Conservation (phyloP, 2,113 vertebrate species). For the Pteropus alecto region DNA sequence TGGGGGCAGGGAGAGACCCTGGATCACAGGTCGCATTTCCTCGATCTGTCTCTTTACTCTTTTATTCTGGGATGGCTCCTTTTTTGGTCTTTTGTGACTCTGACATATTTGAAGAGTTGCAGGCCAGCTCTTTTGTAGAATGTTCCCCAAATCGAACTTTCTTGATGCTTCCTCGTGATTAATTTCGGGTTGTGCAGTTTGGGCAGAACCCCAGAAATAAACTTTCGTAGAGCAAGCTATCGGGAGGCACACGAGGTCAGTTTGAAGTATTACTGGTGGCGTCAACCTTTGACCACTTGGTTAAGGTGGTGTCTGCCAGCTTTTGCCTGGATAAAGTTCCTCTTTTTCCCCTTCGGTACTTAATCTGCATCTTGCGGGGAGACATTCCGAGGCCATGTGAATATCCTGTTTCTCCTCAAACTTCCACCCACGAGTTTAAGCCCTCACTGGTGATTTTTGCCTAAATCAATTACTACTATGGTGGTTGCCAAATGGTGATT, state of each 20-base stretch:
- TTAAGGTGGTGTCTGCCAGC: background rate
- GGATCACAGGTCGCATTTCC: background rate
- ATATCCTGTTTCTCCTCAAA: background rate
- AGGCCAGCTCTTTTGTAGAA: background rate
- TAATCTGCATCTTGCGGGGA: background rate
- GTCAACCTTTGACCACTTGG: background rate
- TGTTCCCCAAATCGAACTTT: background rate
- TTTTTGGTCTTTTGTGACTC: background rate
- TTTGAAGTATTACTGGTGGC: background rate
- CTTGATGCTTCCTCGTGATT: background rate
- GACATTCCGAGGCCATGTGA: background rate
- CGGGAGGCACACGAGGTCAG: fast-evolving
- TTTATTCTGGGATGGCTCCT: background rate
- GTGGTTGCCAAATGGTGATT: background rate
- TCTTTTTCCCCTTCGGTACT: background rate
- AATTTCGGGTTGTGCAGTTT: background rate
- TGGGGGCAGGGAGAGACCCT: fast-evolving
- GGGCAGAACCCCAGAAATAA: background rate
- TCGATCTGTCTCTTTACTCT: background rate
- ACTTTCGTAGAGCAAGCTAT: background rate
- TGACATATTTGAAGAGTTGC: background rate
- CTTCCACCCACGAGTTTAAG: background rate
- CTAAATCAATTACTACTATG: background rate
- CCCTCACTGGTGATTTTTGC: background rate
- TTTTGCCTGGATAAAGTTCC: background rate